phyloP scores from a whole-genome alignment of 2,113 vertebrate species.

The Apodemus sylvaticus region DNA sequence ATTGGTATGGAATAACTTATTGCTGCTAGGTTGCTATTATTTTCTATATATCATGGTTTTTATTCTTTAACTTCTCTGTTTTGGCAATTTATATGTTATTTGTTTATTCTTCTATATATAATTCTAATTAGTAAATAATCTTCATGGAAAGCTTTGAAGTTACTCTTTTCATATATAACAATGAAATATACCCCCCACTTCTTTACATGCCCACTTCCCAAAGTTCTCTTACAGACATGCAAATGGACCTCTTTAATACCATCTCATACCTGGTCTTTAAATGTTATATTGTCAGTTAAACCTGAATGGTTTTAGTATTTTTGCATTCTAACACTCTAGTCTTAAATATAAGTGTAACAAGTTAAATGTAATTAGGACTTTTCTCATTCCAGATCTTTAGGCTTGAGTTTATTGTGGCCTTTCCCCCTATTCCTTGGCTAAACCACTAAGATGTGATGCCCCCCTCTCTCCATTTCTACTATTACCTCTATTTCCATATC shows the following conservation, averaged over 20 bases:
- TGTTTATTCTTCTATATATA: background rate
- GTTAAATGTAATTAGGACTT: background rate
- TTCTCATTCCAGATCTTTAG: background rate
- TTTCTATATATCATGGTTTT: background rate
- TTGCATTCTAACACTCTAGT: background rate
- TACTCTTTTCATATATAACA: background rate
- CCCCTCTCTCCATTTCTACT: background rate
- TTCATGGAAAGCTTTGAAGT: background rate
- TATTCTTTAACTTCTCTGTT: background rate
- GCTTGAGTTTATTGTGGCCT: background rate
- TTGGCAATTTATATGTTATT: background rate
- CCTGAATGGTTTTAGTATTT: background rate
- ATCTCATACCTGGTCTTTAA: background rate
- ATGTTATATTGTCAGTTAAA: constrained; percentile 1
- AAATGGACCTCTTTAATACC: background rate
- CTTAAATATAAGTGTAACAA: background rate
- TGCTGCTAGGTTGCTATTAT: background rate
- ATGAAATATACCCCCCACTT: background rate
- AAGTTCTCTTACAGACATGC: background rate
- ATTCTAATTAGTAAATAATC: background rate
- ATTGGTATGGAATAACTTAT: background rate
- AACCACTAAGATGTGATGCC: background rate
- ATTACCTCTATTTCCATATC: background rate
- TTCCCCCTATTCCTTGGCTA: background rate
- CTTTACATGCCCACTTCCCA: background rate